A percentile compares a stretch with the other conserved stretches of the same genome.
These are phyloP conservation scores for Muntiacus reevesi DNA, from an alignment of 2,113 vertebrate species.

Conservation along the genomic window DNA sequence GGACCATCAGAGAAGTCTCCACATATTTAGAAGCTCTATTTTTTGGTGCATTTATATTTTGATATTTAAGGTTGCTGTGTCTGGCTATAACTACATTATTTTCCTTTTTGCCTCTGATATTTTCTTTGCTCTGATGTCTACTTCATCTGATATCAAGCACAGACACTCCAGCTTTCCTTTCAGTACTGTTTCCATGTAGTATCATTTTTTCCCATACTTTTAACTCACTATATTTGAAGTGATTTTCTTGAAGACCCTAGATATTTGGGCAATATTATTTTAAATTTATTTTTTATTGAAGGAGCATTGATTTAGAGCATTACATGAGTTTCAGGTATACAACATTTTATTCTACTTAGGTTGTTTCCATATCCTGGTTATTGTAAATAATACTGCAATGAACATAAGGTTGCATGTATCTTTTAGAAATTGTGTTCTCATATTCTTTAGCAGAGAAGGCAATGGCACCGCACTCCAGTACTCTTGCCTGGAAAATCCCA, in stretches of 20 bases:
- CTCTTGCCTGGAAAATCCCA: no score
- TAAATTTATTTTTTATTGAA: neutral
- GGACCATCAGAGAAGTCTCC: neutral
- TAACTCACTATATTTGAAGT: neutral
- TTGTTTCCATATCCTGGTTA: neutral
- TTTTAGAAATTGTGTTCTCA: neutral
- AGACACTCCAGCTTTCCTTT: neutral
- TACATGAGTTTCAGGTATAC: neutral
- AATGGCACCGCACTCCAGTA: no score
- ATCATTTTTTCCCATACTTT: neutral
- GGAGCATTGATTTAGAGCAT: neutral
- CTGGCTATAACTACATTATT: neutral
- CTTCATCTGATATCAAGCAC: neutral
- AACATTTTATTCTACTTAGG: neutral
- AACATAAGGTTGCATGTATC: neutral
- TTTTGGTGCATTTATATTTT: neutral
- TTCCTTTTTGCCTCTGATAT: neutral
- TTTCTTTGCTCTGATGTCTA: neutral
- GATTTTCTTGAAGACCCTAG: neutral
- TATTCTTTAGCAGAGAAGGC: neutral
- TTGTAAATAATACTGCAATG: neutral
- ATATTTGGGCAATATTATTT: neutral
- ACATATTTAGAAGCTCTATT: neutral
- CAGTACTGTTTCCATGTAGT: neutral
- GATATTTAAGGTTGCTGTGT: neutral